phyloP scores from a whole-genome alignment of 2,113 vertebrate species.

The Leuciscus idus region DNA sequence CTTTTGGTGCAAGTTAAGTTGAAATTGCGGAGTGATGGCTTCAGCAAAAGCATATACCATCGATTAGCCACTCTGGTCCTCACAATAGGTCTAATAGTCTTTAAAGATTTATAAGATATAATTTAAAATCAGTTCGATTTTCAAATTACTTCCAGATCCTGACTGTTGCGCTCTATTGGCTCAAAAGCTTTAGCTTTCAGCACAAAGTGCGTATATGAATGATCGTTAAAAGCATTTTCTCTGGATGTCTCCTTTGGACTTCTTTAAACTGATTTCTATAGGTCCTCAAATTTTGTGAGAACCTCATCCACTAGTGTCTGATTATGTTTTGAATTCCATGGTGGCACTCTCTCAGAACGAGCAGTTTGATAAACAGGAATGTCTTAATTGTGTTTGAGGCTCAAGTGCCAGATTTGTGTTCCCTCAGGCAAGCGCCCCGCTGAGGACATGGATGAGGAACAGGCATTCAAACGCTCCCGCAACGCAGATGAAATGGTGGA shows the following conservation, averaged over 20 bases:
- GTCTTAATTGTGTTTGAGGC: constrained; percentile 1
- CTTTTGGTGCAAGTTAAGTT: too few relatives aligned
- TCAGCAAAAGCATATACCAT: too few relatives aligned
- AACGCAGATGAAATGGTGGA: constrained; percentile 98
- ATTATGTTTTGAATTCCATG: background rate
- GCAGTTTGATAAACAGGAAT: background rate
- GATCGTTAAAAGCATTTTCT: background rate
- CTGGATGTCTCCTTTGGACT: background rate
- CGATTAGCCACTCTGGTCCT: too few relatives aligned
- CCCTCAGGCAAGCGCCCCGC: constrained; percentile 92
- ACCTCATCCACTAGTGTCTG: background rate
- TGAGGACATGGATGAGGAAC: constrained; percentile 97
- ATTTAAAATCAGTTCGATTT: too few relatives aligned
- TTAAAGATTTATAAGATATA: too few relatives aligned
- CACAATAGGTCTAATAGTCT: too few relatives aligned
- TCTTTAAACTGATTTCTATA: background rate
- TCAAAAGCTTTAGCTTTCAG: background rate
- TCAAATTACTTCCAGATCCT: too few relatives aligned
- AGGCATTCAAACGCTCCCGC: constrained; percentile 95
- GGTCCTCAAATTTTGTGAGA: background rate
- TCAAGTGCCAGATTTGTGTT: constrained; percentile 23
- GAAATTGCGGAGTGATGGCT: too few relatives aligned
- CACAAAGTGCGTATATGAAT: background rate
- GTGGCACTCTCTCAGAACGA: background rate
- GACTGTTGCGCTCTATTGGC: background rate